Evolutionary conservation across 2,888 invertebrate genomes (phyloP), one percentile per base, ranked within the genome.

Genomic region (Parascotia fuliginaria): DNA sequence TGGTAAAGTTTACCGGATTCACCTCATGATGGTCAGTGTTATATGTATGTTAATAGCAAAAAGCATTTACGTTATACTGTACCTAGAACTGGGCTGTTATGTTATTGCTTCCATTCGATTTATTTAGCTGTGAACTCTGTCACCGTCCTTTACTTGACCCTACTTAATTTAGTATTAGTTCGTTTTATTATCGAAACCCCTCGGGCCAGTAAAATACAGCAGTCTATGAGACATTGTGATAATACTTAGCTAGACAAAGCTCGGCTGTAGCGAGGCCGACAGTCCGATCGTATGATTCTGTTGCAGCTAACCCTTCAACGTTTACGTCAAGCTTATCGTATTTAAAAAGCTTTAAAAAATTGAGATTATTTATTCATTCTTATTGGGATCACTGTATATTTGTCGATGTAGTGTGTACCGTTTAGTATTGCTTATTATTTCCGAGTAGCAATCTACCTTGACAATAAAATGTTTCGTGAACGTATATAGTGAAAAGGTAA

Each of bases 141-240:
- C 85, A 79, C 91, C 91, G 91, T 91, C 91, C 89, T 87, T 80
- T 81, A 85, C 78, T 87, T 83, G 83, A 84, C 79, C 85, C 85
- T 89, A 90, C 89, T 92, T 90, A 90, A 89, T 89, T 90, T 89
- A 90, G 87, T 87, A 73, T 80, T 86, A 87, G 85, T 87, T 86
- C 77, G 76, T 83, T 68, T 87, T 83, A 81, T 83, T 81, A 73
- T 77, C 75, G 73, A 80, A 79, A 79, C 83, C 85, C 87, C 81
- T 75, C 82, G 87, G 91, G 91, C 91, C 91, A 90, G 91, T 89
- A 89, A 81, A 72, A 77, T 80, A 77, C 83, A 83, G 70, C 82
- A 81, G 89, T 91, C 90, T 90, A 71, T 83, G 85, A 90, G 90
- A 91, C 89, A 85, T 87, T 91, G 91, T 92, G 91, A 91, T 92